Conservation (phyloP, 2,113 vertebrate species). For the Hucho hucho region DNA sequence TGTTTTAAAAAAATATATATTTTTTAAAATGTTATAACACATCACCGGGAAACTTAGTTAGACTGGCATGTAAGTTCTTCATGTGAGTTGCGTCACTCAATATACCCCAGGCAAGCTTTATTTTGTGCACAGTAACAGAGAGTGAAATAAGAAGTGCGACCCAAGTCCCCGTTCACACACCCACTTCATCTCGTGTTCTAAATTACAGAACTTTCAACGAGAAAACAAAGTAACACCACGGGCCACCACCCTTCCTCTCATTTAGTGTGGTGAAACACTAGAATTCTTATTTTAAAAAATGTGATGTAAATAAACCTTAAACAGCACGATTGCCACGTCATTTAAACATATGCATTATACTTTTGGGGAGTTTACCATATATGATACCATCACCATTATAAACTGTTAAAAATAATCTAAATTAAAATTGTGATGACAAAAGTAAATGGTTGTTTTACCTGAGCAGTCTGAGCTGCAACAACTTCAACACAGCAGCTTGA, state of each 20-base stretch:
- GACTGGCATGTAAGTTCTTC: too few species aligned
- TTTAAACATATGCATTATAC: neutral
- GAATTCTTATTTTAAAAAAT: conserved; percentile 2
- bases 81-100: neutral
- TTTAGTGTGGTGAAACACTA: neutral
- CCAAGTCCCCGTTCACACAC: conserved; percentile 65
- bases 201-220: neutral
- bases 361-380: neutral
- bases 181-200: conserved; percentile 55
- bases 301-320: neutral
- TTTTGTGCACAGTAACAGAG: conserved; percentile 30
- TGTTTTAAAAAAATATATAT: neutral
- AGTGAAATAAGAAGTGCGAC: conserved; percentile 57
- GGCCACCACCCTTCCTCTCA: neutral
- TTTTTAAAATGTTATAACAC: neutral
- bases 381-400: neutral
- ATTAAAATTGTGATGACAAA: neutral
- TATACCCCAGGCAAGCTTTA: conserved; percentile 1
- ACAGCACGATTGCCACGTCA: neutral
- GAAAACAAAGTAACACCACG: neutral
- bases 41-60: neutral
- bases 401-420: neutral
- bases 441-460: conserved; percentile 56
- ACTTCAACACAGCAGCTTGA: conserved; percentile 64
- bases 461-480: conserved; percentile 62